Conservation (phyloP, 2,888 invertebrate genomes). For the Crepidodera aurea region DNA sequence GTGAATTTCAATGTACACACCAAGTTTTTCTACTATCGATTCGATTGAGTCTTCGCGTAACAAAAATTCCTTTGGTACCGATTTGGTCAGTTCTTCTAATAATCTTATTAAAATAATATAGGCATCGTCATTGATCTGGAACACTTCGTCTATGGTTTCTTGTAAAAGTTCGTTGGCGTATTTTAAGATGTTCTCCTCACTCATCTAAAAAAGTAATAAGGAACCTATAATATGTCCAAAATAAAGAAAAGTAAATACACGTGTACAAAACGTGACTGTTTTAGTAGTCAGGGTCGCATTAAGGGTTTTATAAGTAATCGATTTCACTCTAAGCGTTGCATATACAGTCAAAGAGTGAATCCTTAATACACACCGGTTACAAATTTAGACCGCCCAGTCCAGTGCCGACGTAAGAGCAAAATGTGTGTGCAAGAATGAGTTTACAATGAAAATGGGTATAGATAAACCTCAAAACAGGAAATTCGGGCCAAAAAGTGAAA, state of each 20-base stretch:
- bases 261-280: no score
- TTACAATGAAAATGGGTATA: not conserved
- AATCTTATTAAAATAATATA: conserved; percentile 48
- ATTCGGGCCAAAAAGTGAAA: no score
- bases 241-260: no score
- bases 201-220: conserved; percentile 38
- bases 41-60: conserved; percentile 36
- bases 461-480: not conserved
- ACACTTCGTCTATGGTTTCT: conserved; percentile 48
- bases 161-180: conserved; percentile 48
- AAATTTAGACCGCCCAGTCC: not conserved
- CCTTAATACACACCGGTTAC: no score
- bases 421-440: not conserved
- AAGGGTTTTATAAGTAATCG: no score
- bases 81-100: conserved; percentile 48
- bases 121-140: conserved; percentile 40
- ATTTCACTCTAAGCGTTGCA: no score
- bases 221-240: no score
- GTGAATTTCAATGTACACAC: conserved; percentile 25
- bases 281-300: no score
- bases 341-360: no score
- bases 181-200: conserved; percentile 43
- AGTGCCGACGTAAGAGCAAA: no score
- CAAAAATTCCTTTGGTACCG: conserved; percentile 45
- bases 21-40: conserved; percentile 38